phyloP scores from a whole-genome alignment of 2,113 vertebrate genomes.

The Engystomops pustulosus region DNA sequence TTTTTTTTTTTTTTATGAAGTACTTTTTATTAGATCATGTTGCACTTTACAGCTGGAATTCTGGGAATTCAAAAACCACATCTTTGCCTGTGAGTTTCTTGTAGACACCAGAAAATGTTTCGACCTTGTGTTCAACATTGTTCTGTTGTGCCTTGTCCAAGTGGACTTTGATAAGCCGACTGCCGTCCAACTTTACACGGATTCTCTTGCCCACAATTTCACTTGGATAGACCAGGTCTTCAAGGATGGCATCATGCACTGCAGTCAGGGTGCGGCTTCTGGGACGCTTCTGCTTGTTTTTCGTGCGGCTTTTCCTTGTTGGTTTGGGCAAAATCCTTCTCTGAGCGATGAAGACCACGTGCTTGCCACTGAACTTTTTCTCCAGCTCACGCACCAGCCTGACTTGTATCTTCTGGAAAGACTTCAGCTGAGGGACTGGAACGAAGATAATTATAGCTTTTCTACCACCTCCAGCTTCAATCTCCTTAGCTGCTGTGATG shows the following conservation, averaged over 20 bases:
- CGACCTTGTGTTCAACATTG: slow-evolving; percentile 99
- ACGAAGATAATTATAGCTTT: slow-evolving; percentile 99
- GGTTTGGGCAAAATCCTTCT: slow-evolving; percentile 97
- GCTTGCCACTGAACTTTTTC: slow-evolving; percentile 99
- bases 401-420: slow-evolving; percentile 99
- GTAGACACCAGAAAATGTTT: slow-evolving; percentile 98
- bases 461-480: slow-evolving; percentile 92
- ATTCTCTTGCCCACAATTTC: slow-evolving; percentile 98
- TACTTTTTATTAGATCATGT: slow-evolving; percentile 89
- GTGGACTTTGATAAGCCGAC: slow-evolving; percentile 97
- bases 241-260: slow-evolving; percentile 95
- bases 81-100: slow-evolving; percentile 99
- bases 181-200: slow-evolving; percentile 93
- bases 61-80: slow-evolving; percentile 97
- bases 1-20: too few relatives aligned
- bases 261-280: slow-evolving; percentile 94
- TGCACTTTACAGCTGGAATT: slow-evolving; percentile 93
- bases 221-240: slow-evolving; percentile 97
- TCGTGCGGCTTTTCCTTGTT: slow-evolving; percentile 95
- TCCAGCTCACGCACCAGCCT: slow-evolving; percentile 95
- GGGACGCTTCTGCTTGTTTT: slow-evolving; percentile 97
- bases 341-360: slow-evolving; percentile 98
- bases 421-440: slow-evolving; percentile 96
- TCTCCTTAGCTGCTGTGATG: slow-evolving; percentile 68
- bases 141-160: slow-evolving; percentile 99